phyloP scores from a whole-genome alignment of 2,113 vertebrate genomes.

The Melanerpes formicivorus region DNA sequence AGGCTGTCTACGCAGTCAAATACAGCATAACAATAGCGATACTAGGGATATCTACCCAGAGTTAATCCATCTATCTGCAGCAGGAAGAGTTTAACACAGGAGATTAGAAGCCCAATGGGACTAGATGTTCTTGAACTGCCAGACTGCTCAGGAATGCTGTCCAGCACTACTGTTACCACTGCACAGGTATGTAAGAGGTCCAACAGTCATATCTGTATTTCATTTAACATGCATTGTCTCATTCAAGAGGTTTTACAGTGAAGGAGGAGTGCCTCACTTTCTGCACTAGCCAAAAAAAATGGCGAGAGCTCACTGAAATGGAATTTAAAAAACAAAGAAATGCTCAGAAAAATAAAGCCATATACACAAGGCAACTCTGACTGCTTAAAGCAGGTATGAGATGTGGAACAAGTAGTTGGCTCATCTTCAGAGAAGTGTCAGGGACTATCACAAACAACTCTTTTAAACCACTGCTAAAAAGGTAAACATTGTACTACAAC shows the following conservation, averaged over 20 bases:
- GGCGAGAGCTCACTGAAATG: background rate
- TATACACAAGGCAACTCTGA: background rate
- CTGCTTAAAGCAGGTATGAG: background rate
- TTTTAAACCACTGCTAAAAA: background rate
- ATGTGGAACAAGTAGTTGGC: background rate
- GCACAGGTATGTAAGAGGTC: background rate
- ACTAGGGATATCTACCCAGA: background rate
- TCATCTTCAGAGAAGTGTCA: background rate
- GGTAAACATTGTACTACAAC: background rate
- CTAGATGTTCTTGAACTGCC: background rate
- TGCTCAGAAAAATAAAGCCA: background rate
- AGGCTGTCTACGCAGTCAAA: background rate
- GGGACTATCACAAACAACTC: background rate
- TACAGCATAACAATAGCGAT: background rate
- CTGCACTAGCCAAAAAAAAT: background rate
- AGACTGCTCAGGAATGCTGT: background rate
- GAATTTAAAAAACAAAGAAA: background rate
- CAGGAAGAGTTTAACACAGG: background rate
- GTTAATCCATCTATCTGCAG: background rate
- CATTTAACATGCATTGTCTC: background rate
- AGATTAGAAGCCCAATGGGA: background rate
- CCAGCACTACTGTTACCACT: too few species aligned
- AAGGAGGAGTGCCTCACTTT: background rate
- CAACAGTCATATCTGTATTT: background rate
- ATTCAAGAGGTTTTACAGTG: background rate